Base-by-base conservation (phyloP, 2,113 vertebrate species). In the Corydoras maculifer region DNA sequence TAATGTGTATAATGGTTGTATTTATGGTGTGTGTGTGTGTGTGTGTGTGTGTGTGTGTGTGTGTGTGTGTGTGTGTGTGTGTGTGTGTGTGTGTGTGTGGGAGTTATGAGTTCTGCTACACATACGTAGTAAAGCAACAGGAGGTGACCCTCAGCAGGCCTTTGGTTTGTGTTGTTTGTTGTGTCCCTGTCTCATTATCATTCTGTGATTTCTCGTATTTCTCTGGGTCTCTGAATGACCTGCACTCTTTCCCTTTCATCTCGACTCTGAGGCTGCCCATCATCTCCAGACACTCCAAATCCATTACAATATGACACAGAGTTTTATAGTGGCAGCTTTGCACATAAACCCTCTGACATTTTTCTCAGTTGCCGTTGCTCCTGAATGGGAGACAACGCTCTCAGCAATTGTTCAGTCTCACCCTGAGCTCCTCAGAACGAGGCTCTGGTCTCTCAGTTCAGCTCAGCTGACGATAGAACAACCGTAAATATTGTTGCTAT, bases 381-480 rank as follows among this genome's bases (percentile, higher is more conserved):
- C 50, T 62, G 29, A 65, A 75, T 69, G 65, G 31, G 43, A 74
- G 60, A 54, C 64, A 67, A 71, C 69, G 62, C 60, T 13, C 59
- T 66, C 25, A n/a, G 10, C 18, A 10, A 53, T 53, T 53, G 10
- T 53, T 53, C 51, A 2, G 10, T 12, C 13, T 53, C 51, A 14
- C 51, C 5, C 10, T 53, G 35, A 43, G 35, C 15, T n/a, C 61
- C 72, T 74, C 68, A 65, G 68, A 74, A 60, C 18, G 12, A 3
- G 25, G 62, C 74, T 74, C 55, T 62, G 72, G 5, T 10, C 50
- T 69, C 71, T 71, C 12, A 11, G 50, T 55, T 72, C 49, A 30
- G 30, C 61, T 49, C 35, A 18, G 65, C 59, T 72, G 63, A 71
- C 67, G 48, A 51, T 59, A 59, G 58, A 68, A 35, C 25, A 51